Percentiles rank a stretch among this genome's conserved stretches.
These are phyloP conservation scores for Myotis findleyi DNA, from an alignment of 2,797 vertebrate species.

Conservation along the genomic window DNA sequence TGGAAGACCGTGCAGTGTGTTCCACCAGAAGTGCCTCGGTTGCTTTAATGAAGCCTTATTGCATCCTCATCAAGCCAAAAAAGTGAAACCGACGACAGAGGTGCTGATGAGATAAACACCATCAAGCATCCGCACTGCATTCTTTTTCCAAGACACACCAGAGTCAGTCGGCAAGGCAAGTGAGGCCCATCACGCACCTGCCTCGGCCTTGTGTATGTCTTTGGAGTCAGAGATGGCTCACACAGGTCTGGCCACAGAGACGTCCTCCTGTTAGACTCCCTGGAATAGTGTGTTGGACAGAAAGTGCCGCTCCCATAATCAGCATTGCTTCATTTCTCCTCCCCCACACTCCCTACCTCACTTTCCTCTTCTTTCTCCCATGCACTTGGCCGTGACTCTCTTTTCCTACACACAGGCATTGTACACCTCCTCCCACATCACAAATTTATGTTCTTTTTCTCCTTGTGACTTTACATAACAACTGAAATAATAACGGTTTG, in stretches of 20 bases:
- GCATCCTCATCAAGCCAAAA: slow-evolving; percentile 78
- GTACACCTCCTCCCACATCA: slow-evolving; percentile 63
- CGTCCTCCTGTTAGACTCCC: not conserved
- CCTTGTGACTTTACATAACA: slow-evolving; percentile 67
- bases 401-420: slow-evolving; percentile 62
- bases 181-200: slow-evolving; percentile 53
- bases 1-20: slow-evolving; percentile 21
- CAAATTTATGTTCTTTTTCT: slow-evolving; percentile 64
- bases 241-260: slow-evolving; percentile 70
- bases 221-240: slow-evolving; percentile 53
- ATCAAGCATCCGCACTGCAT: slow-evolving; percentile 61
- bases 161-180: slow-evolving; percentile 74
- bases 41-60: slow-evolving; percentile 77
- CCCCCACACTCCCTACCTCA: slow-evolving; percentile 15
- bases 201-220: slow-evolving; percentile 55
- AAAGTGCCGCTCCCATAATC: slow-evolving; percentile 72
- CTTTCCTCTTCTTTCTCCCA: not conserved
- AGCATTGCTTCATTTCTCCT: slow-evolving; percentile 62
- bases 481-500: slow-evolving; percentile 68
- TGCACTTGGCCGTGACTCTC: slow-evolving; percentile 56
- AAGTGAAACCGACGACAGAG: slow-evolving; percentile 59
- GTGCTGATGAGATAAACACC: slow-evolving; percentile 58
- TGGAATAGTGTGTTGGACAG: accelerated
- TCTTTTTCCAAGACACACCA: slow-evolving; percentile 78
- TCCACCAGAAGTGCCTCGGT: not conserved